Percentiles rank a stretch among this genome's conserved stretches.
Evolutionary conservation across 2,888 invertebrate species (phyloP).

Genomic region (Protophormia terraenovae): DNA sequence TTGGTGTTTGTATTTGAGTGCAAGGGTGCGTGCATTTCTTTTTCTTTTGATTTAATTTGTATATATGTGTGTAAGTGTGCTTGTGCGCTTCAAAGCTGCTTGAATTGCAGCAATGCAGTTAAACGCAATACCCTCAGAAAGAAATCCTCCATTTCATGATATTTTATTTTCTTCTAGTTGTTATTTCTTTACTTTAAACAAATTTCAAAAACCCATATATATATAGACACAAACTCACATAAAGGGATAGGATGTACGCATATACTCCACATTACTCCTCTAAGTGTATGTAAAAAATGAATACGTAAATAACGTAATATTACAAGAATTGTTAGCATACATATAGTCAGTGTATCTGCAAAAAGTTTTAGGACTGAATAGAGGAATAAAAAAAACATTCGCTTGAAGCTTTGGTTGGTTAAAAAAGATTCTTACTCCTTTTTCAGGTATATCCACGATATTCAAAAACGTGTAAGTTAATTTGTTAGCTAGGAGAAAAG

Average conservation of each 20-base stretch:
- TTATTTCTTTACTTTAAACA: not conserved
- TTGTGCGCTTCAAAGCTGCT: not conserved
- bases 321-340: conserved; percentile 13
- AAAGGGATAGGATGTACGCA: not conserved
- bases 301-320: conserved; percentile 35
- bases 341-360: not conserved
- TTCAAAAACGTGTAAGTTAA: no score
- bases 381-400: no score
- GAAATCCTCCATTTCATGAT: conserved; percentile 45
- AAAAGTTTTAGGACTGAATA: no score
- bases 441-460: no score
- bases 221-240: not conserved
- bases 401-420: no score
- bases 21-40: conserved; percentile 47
- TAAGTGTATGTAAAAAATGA: not conserved
- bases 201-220: not conserved
- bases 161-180: conserved; percentile 27
- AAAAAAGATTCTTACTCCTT: no score
- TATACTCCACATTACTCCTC: not conserved
- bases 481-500: not conserved
- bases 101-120: conserved; percentile 49
- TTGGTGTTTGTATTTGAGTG: not conserved
- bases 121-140: conserved; percentile 49
- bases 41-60: conserved; percentile 54
- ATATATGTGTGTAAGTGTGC: not conserved